Evolutionary conservation across 2,888 invertebrate genomes (phyloP), one percentile per base, ranked within the genome.

Genomic region (Eupithecia inturbata): DNA sequence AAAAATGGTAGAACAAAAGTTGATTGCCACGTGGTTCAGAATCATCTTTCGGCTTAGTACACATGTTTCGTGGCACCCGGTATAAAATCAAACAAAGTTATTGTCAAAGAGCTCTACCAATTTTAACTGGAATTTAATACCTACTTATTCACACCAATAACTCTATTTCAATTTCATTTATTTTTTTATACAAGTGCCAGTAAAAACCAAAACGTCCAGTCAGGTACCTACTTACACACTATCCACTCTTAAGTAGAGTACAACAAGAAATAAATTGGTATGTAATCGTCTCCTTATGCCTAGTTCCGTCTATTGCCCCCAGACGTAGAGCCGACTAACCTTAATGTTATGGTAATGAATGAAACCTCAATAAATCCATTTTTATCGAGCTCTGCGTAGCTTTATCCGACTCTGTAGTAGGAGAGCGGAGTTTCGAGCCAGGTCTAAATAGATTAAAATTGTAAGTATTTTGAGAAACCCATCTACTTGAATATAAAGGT

Each of bases 291-390:
- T 53, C 22, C 49, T n/a, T 2, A 53, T 19, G 19, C 2, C 19
- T 63, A 16, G n/a, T 7, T 63, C 33, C 39, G 60, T 72, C 39
- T 67, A 63, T 68, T 70, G 49, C 62, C 70, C 80, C 76, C 79
- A 78, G 82, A 22, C 70, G 41, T 36, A 78, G 80, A 82, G 78
- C 80, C 82, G 81, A 80, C 81, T 75, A 80, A 84, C 85, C 83
- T 88, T 87, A 86, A 88, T 87, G 85, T 88, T 87, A 89, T 88
- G 88, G 83, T 89, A 89, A 89, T 89, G 78, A 89, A 89, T 89
- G 78, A 78, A 85, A 80, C 79, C 78, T 79, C 83, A 79, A 89
- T 89, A 89, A 89, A 88, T 89, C 84, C 81, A 82, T 84, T 84
- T 86, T 87, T 87, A 88, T 89, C 84, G 87, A 82, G 75, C 78